A percentile compares a stretch with the other conserved stretches of the same genome.
Evolutionary conservation across 1,140 invertebrate genomes (phyloP).

Genomic region (Scaptomyza graminum): DNA sequence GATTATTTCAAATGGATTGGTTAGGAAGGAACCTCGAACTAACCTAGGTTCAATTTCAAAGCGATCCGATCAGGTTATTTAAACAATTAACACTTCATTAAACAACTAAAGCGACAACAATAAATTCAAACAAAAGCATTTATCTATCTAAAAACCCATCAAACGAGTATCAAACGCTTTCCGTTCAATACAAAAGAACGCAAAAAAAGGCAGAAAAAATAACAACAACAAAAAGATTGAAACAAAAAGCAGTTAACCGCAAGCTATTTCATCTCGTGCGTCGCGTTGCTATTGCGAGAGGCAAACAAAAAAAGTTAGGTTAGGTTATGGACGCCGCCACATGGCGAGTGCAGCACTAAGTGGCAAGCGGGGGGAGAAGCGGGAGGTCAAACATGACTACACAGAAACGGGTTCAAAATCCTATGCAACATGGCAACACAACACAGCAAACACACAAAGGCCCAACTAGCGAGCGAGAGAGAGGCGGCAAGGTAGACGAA

Average conservation of each 20-base stretch:
- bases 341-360: conserved; percentile 37
- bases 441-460: conserved; percentile 47
- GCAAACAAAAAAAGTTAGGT: conserved; percentile 72
- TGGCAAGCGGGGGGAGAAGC: not conserved
- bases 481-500: conserved; percentile 66
- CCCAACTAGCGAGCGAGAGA: not conserved
- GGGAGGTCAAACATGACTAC: conserved; percentile 38
- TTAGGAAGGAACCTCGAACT: no score
- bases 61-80: conserved; percentile 42
- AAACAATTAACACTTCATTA: conserved; percentile 60
- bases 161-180: conserved; percentile 38
- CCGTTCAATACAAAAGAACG: conserved; percentile 43
- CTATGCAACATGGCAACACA: conserved; percentile 78
- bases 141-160: conserved; percentile 6
- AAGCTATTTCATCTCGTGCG: conserved; percentile 46
- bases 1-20: not conserved
- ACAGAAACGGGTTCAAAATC: conserved; percentile 80
- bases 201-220: not conserved
- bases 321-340: conserved; percentile 81
- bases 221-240: conserved; percentile 10
- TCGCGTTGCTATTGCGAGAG: conserved; percentile 27
- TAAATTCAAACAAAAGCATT: conserved; percentile 1
- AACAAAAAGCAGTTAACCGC: conserved; percentile 33
- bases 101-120: conserved; percentile 7
- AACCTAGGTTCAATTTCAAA: not conserved